Conservation (phyloP, 2,888 invertebrate genomes). For the Horisme vitalbata region DNA sequence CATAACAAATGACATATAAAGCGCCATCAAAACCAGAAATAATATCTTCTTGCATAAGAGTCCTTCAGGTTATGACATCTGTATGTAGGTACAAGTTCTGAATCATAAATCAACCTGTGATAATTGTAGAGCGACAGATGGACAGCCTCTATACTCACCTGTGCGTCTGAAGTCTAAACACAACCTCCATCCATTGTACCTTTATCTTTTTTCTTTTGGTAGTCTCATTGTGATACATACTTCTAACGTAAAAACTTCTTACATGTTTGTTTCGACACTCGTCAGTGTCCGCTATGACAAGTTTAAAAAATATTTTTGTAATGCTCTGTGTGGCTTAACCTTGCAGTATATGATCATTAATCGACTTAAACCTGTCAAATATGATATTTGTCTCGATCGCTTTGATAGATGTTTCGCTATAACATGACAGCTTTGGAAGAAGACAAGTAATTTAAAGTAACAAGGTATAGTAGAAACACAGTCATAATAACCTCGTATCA, state of each 20-base stretch:
- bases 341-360: constrained; percentile 50
- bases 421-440: no score
- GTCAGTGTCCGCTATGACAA: constrained; percentile 68
- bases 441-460: no score
- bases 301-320: constrained; percentile 58
- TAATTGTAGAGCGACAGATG: constrained; percentile 53
- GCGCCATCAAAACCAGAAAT: no score
- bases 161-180: constrained; percentile 65
- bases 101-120: constrained; percentile 66
- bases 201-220: constrained; percentile 69
- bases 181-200: constrained; percentile 63
- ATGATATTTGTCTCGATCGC: constrained; percentile 18
- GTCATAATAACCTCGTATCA: no score
- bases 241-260: constrained; percentile 62
- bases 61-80: constrained; percentile 37
- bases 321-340: constrained; percentile 51
- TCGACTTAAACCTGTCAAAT: constrained; percentile 43
- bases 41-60: constrained; percentile 44
- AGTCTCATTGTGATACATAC: constrained; percentile 65
- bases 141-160: constrained; percentile 64
- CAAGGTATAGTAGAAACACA: no score
- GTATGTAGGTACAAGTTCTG: constrained; percentile 44
- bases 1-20: no score
- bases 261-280: constrained; percentile 73
- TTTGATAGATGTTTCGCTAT: constrained; percentile 7